Conservation (phyloP, 2,888 invertebrate genomes). For the Exephanes ischioxanthus region DNA sequence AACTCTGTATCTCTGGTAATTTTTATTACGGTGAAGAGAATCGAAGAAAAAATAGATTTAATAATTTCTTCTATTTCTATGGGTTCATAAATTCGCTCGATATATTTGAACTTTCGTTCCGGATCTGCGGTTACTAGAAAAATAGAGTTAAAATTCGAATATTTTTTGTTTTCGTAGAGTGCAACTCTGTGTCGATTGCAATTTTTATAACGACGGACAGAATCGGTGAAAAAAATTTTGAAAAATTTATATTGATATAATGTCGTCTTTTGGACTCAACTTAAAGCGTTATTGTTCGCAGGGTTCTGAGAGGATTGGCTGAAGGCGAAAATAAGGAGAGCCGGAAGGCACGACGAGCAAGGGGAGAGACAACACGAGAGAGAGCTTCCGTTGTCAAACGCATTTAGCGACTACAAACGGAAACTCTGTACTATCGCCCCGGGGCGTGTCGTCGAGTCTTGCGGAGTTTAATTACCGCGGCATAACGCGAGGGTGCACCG, state of each 20-base stretch:
- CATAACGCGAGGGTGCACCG: conserved; percentile 69
- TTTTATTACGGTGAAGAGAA: background rate
- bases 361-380: conserved; percentile 38
- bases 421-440: conserved; percentile 78
- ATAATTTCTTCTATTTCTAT: background rate
- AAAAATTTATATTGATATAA: background rate
- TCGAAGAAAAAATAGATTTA: background rate
- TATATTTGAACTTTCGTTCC: background rate
- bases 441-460: conserved; percentile 81
- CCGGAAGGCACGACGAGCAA: conserved; percentile 63
- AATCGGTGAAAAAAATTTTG: background rate
- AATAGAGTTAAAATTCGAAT: background rate
- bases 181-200: background rate
- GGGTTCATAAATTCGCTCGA: background rate
- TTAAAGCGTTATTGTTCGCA: conserved; percentile 47
- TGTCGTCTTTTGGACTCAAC: background rate
- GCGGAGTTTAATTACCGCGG: conserved; percentile 81
- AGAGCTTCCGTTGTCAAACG: conserved; percentile 84
- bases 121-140: background rate
- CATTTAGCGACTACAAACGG: conserved; percentile 84
- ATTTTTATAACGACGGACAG: background rate
- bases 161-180: background rate
- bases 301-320: conserved; percentile 70
- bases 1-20: background rate
- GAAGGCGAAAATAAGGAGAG: conserved; percentile 77